These are phyloP conservation scores for Leptinotarsa juncta DNA, from an alignment of 2,888 invertebrate species.

Conservation along the genomic window DNA sequence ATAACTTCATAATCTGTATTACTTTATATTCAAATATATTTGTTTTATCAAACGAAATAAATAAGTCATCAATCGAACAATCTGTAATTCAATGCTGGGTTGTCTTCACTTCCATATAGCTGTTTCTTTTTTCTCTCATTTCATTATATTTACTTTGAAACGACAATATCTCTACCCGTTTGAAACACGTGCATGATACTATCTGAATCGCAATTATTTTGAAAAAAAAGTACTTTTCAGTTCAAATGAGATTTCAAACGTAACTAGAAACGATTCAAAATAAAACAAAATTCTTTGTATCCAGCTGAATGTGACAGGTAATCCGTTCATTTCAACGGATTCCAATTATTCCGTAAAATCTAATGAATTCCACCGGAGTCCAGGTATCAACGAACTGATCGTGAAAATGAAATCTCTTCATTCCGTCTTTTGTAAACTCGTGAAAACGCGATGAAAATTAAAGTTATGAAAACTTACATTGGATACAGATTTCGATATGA, in stretches of 20 bases:
- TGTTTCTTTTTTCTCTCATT: too few species aligned
- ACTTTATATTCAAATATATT: too few species aligned
- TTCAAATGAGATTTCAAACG: slow-evolving; percentile 7
- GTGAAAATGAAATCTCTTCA: slow-evolving; percentile 3
- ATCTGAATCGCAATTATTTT: not conserved
- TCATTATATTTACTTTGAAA: too few species aligned
- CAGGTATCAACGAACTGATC: slow-evolving; percentile 9
- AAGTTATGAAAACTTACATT: not conserved
- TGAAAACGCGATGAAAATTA: not conserved
- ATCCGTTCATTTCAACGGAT: slow-evolving; percentile 46
- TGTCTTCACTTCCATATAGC: too few species aligned
- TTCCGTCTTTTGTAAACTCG: not conserved
- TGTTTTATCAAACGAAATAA: too few species aligned
- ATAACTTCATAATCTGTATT: too few species aligned
- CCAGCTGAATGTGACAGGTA: slow-evolving; percentile 48
- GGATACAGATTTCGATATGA: too few species aligned
- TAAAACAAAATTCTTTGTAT: slow-evolving; percentile 20
- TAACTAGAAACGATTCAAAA: slow-evolving; percentile 9
- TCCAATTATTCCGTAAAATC: slow-evolving; percentile 38
- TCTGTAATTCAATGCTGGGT: too few species aligned
- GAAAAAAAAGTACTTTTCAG: not conserved
- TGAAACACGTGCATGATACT: too few species aligned
- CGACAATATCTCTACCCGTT: too few species aligned
- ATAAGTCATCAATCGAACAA: too few species aligned
- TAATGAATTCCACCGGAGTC: slow-evolving; percentile 15